Evolutionary conservation across 2,797 vertebrate genomes (phyloP).

Genomic region (Cryptoprocta ferox): DNA sequence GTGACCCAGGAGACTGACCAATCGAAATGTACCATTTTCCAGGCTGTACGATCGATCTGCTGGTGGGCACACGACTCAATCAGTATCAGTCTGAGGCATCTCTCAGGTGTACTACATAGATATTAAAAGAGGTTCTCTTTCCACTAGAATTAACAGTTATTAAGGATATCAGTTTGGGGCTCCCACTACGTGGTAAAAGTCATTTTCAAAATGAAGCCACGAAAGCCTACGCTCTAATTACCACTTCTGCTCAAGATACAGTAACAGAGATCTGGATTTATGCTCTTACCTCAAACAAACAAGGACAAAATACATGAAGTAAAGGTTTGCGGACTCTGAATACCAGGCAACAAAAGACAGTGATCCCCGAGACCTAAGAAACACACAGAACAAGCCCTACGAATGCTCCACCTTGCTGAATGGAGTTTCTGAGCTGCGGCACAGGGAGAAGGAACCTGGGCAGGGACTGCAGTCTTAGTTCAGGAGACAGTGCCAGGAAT

Average conservation of each 20-base stretch:
- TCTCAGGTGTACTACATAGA: not conserved
- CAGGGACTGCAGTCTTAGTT: not conserved
- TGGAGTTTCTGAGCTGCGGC: not conserved
- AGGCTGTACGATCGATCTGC: not conserved
- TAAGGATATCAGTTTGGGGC: not conserved
- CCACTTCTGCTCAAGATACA: not conserved
- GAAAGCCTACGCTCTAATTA: not conserved
- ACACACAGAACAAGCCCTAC: not conserved
- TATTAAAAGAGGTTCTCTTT: not conserved
- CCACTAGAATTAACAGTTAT: not conserved
- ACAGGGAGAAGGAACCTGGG: not conserved
- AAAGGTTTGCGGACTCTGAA: not conserved
- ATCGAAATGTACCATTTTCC: not conserved
- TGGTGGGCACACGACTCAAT: not conserved
- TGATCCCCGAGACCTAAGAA: not conserved
- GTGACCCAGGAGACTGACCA: not conserved
- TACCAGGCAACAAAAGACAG: not conserved
- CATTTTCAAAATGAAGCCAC: slow-evolving; percentile 20
- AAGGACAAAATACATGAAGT: not conserved
- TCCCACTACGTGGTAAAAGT: not conserved
- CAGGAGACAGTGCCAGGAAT: not conserved
- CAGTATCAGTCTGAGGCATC: not conserved
- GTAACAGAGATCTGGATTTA: not conserved
- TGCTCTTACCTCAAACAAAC: not conserved
- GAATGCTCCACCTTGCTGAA: not conserved